A percentile compares a stretch with the other conserved stretches of the same genome.
Conservation (phyloP, 2,113 vertebrate genomes). For the Lates calcarifer region DNA sequence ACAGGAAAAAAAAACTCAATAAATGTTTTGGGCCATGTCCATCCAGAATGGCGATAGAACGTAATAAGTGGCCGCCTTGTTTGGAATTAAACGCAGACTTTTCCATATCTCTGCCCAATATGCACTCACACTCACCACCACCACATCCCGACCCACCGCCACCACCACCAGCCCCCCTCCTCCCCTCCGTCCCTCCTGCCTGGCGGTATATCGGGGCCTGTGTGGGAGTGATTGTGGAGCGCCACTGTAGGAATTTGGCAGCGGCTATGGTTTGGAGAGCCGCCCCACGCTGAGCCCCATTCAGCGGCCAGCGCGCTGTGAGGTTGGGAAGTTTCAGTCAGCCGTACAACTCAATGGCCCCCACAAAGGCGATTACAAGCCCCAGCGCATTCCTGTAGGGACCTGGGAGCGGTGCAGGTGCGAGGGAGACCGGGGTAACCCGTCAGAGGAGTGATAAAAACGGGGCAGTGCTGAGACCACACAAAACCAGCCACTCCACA, state of each 20-base stretch:
- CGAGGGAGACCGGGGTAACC: conserved; percentile 92
- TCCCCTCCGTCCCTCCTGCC: conserved; percentile 56
- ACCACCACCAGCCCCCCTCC: not conserved
- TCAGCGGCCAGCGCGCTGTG: conserved; percentile 93
- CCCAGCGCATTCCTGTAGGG: conserved; percentile 99
- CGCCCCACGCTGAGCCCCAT: conserved; percentile 97
- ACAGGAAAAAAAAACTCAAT: conserved; percentile 6
- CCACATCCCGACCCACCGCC: conserved; percentile 4
- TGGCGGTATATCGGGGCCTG: conserved; percentile 87
- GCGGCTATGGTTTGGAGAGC: conserved; percentile 91
- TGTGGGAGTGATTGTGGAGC: conserved; percentile 95
- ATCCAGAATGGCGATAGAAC: conserved; percentile 13
- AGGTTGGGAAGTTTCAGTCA: conserved; percentile 98
- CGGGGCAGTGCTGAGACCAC: conserved; percentile 92
- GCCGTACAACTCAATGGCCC: conserved; percentile 96
- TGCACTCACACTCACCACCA: not conserved
- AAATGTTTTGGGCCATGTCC: not conserved
- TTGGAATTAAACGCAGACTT: conserved; percentile 65
- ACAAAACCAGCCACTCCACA: conserved; percentile 91
- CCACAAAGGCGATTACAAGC: conserved; percentile 99
- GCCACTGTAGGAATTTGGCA: conserved; percentile 99
- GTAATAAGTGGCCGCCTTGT: conserved; percentile 39
- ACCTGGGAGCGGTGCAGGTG: conserved; percentile 97
- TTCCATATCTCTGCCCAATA: conserved; percentile 45
- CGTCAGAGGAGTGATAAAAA: conserved; percentile 91